Percentiles rank a stretch among this genome's conserved stretches.
phyloP scores from a whole-genome alignment of 2,888 invertebrate genomes.

The Aphrophora alni region DNA sequence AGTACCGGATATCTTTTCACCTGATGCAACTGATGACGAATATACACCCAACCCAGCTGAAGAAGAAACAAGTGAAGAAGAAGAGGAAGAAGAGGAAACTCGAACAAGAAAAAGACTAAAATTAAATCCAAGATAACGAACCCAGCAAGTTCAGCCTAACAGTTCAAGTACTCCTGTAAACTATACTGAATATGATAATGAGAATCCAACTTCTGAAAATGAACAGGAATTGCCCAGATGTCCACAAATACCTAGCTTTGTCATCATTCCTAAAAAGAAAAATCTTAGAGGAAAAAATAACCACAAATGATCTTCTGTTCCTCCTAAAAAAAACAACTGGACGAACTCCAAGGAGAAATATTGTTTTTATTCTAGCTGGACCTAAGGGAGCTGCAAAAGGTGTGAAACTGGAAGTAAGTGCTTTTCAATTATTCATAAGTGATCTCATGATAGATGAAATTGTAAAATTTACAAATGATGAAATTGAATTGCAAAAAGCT shows the following conservation, averaged over 20 bases:
- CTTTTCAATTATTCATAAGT: not conserved
- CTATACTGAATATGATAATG: not conserved
- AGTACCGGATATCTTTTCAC: no score
- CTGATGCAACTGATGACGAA: no score
- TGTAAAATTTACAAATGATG: not conserved
- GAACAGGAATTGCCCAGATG: not conserved
- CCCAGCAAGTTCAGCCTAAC: not conserved
- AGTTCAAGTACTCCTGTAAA: not conserved
- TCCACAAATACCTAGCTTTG: not conserved
- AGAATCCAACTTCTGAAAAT: not conserved
- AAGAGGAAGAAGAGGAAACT: not conserved
- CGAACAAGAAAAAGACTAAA: not conserved
- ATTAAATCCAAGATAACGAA: not conserved
- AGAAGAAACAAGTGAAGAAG: no score
- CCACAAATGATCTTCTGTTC: not conserved
- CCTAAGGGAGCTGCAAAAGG: not conserved
- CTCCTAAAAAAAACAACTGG: not conserved
- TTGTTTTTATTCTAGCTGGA: not conserved
- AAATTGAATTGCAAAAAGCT: not conserved
- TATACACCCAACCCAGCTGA: no score
- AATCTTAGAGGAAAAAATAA: no score
- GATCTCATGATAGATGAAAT: constrained; percentile 3
- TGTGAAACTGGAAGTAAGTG: not conserved
- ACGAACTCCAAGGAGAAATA: not conserved
- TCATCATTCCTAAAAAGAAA: no score